Evolutionary conservation across 2,888 invertebrate genomes (phyloP), one percentile per base, ranked within the genome.

Genomic region (Congeria kusceri): DNA sequence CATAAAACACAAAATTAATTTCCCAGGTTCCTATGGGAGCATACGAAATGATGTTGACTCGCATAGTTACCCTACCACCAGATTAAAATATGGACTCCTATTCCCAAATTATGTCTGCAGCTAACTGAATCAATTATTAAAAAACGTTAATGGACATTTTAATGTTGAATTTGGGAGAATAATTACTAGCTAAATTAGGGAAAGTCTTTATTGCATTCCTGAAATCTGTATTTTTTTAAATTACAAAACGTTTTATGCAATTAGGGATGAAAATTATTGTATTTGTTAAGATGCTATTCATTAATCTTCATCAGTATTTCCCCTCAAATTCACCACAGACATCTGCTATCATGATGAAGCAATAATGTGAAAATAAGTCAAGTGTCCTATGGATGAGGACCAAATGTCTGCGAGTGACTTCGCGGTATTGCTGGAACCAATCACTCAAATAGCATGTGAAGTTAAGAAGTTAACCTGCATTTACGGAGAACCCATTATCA

Each of bases 1-100:
- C 70, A 76, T 76, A 76, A 76, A 76, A 65, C 65, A 76, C 76
- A 76, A 69, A 76, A 65, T 70, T 70, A 67, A 70, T 70, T 70
- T 69, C 76, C 76, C 61, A 65, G 15, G 39, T 49, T 70, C 76
- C 70, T 76, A 27, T 27, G 76, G 76, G 70, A 70, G 27, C 46
- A 7, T 57, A 47, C 23, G 23, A 65, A 72, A 58, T 64, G 64
- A 72, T 64, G 71, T 58, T 57, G 71, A 64, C 64, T 39, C 25
- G 49, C 63, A 64, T 56, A n/a, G 58, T 32, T 58, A 62, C 76
- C 63, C 63, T 76, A 59, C 53, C 62, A 49, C 64, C 62, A 59
- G 76, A 76, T 76, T 76, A 76, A 76, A 76, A 76, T 69, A 64
- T 70, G 68, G 59, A 56, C 61, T 29, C 67, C 67, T 69, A 76